Conservation (phyloP, 2,888 invertebrate genomes). For the Adela reaumurella region DNA sequence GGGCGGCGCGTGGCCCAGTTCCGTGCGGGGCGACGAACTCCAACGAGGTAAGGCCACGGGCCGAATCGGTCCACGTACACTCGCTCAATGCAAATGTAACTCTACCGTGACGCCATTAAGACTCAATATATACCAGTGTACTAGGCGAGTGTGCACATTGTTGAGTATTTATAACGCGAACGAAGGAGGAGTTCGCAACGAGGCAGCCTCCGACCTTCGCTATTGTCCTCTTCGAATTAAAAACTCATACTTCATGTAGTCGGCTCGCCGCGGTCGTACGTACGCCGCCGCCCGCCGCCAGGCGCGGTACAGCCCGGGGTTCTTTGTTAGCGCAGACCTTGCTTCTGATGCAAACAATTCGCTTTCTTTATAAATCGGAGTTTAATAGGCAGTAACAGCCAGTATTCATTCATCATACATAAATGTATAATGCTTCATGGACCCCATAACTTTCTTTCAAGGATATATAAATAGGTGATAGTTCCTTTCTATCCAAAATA, state of each 20-base stretch:
- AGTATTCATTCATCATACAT: too few species aligned
- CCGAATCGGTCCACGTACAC: not conserved
- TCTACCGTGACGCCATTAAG: not conserved
- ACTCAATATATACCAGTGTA: not conserved
- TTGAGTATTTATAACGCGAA: not conserved
- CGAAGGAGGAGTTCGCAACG: not conserved
- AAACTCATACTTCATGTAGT: not conserved
- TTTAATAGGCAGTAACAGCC: too few species aligned
- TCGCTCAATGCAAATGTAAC: not conserved
- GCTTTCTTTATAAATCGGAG: too few species aligned
- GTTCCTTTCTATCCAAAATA: too few species aligned
- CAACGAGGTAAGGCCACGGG: slow-evolving; percentile 56
- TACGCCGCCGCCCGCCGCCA: too few species aligned
- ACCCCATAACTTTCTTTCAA: too few species aligned
- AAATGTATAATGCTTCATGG: too few species aligned
- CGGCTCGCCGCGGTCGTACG: not conserved
- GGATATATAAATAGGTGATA: too few species aligned
- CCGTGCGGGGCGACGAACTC: slow-evolving; percentile 54
- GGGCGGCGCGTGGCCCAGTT: slow-evolving; percentile 53
- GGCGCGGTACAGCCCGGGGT: too few species aligned
- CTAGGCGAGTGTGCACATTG: not conserved
- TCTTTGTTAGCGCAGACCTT: too few species aligned
- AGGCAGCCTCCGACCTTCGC: not conserved
- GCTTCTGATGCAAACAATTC: too few species aligned
- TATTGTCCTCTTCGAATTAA: not conserved